Conservation (phyloP, 2,888 invertebrate species). For the Calameuta pallipes region DNA sequence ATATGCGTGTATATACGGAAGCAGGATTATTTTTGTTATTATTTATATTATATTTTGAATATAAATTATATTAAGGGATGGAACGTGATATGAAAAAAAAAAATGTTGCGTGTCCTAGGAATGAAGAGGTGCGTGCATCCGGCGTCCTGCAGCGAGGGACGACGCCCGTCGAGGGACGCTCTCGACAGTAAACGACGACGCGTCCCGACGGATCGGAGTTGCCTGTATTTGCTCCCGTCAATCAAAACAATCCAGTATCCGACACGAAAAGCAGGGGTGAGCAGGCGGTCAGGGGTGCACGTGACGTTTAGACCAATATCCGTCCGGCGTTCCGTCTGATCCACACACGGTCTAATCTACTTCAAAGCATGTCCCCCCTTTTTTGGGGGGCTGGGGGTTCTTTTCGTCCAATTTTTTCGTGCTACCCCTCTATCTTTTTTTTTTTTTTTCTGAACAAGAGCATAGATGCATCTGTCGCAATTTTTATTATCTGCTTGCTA, state of each 20-base stretch:
- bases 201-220: slow-evolving; percentile 32
- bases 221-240: slow-evolving; percentile 50
- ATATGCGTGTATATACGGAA: too few relatives aligned
- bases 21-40: too few relatives aligned
- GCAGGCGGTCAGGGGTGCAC: slow-evolving; percentile 17
- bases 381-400: not conserved
- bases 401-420: too few relatives aligned
- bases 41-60: too few relatives aligned
- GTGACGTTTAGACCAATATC: slow-evolving; percentile 42
- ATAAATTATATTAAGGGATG: too few relatives aligned
- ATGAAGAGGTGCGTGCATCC: too few relatives aligned
- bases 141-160: too few relatives aligned
- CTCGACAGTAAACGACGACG: slow-evolving; percentile 8
- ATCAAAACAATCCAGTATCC: slow-evolving; percentile 44
- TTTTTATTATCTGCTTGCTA: too few relatives aligned
- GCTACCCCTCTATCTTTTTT: too few relatives aligned
- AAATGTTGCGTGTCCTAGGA: too few relatives aligned
- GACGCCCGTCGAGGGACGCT: too few relatives aligned
- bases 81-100: too few relatives aligned
- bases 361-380: slow-evolving; percentile 30
- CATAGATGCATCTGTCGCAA: not conserved
- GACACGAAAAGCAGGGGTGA: slow-evolving; percentile 20
- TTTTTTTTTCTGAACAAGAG: not conserved
- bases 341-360: slow-evolving; percentile 42
- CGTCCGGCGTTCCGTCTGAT: slow-evolving; percentile 38